Percentiles rank a stretch among this genome's conserved stretches.
phyloP scores from a whole-genome alignment of 1,140 invertebrate species.

The Drosophila suzukii region DNA sequence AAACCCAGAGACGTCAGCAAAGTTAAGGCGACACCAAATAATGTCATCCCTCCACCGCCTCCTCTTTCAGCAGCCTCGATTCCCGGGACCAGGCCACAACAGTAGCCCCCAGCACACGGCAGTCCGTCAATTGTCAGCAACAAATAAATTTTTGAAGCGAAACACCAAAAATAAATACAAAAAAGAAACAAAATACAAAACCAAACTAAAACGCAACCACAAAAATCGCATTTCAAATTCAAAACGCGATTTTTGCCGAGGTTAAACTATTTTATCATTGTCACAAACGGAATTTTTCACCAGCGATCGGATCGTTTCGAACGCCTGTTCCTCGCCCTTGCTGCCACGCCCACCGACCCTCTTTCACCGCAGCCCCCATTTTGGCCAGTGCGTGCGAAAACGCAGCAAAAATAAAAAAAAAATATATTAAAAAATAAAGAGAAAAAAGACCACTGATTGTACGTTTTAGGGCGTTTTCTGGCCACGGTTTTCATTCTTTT shows the following conservation, averaged over 20 bases:
- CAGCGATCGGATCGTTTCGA: slow-evolving; percentile 63
- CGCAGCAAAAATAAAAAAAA: slow-evolving; percentile 55
- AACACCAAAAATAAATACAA: slow-evolving; percentile 48
- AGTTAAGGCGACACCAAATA: slow-evolving; percentile 56
- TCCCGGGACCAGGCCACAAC: slow-evolving; percentile 40
- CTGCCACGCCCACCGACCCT: slow-evolving; percentile 32
- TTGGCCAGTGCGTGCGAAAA: slow-evolving; percentile 75
- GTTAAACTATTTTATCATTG: slow-evolving; percentile 83
- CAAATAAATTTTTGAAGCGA: slow-evolving; percentile 70
- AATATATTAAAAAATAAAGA: not conserved
- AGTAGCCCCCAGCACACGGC: slow-evolving; percentile 47
- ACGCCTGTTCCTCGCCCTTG: slow-evolving; percentile 42
- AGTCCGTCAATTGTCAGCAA: slow-evolving; percentile 50
- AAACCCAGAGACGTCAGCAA: slow-evolving; percentile 25
- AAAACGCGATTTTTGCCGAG: slow-evolving; percentile 80
- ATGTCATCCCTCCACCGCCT: slow-evolving; percentile 30
- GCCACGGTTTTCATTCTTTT: slow-evolving; percentile 68
- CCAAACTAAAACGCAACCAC: slow-evolving; percentile 48
- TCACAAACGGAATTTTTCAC: slow-evolving; percentile 83
- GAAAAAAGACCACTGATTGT: slow-evolving; percentile 30
- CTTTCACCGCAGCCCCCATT: slow-evolving; percentile 36
- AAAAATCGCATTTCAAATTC: slow-evolving; percentile 79
- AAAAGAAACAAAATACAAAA: slow-evolving; percentile 51
- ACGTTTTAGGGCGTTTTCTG: slow-evolving; percentile 82
- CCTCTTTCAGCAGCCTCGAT: slow-evolving; percentile 16